Evolutionary conservation across 2,797 vertebrate species (phyloP), one percentile per base, ranked within the genome.

Genomic region (Thripadectes ignobilis): DNA sequence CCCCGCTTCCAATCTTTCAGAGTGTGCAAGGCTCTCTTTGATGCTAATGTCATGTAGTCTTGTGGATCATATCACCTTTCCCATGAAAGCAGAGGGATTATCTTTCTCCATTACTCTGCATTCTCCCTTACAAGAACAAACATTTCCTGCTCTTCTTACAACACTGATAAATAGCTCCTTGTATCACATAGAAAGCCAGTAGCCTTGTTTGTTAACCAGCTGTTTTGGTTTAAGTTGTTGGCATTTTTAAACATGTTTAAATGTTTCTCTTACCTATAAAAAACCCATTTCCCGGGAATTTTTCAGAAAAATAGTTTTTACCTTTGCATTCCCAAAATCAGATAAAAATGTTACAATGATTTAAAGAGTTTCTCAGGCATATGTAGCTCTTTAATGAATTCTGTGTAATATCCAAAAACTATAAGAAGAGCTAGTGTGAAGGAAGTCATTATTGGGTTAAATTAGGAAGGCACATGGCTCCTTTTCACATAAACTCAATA

Each of bases 101-200:
- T 72, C 61, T 58, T 82, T 69, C 68, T 63, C 34, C 72, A 71
- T 36, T 68, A n/a, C 21, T 81, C 57, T 9, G 11, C 29, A 55
- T 75, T 83, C 91, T 89, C 49, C 38, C 26, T 88, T 81, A 63
- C 13, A 73, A 1, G 38, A 85, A 65, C 23, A 78, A 92, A 79
- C 75, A 80, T 61, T 92, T 95, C 79, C 74, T 87, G 41, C 32
- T 73, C 46, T 92, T 95, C 68, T 93, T 81, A 32, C 41, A 77
- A 39, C 29, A 41, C 36, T 71, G 74, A 88, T 79, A 76, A 94
- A 90, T 9, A 74, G 29, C 29, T 84, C 24, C 49, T 69, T 77
- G 7, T 22, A 74, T 51, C 45, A 85, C 61, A 81, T 1, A 78
- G 32, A 80, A 71, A 75, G 29, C 17, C 38, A 58, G 34, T 11